A percentile compares a stretch with the other conserved stretches of the same genome.
phyloP scores from a whole-genome alignment of 2,888 invertebrate genomes.

The Troides aeacus region DNA sequence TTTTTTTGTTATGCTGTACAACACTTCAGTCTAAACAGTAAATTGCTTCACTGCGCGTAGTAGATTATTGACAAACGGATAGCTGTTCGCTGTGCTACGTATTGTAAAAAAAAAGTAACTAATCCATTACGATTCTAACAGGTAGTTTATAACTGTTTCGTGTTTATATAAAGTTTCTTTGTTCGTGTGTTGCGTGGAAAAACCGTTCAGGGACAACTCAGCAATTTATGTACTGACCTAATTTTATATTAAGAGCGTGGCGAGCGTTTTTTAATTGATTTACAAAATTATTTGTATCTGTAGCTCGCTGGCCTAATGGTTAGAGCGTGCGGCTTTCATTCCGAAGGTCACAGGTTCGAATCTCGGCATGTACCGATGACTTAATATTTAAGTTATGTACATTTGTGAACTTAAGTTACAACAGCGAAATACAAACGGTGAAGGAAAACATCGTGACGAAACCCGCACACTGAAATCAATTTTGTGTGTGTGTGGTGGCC shows the following conservation, averaged over 20 bases:
- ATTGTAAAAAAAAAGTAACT: constrained; percentile 18
- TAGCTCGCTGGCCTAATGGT: no score
- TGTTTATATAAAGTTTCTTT: background rate
- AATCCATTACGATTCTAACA: background rate
- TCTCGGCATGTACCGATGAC: no score
- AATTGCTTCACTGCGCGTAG: constrained; percentile 57
- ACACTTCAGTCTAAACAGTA: constrained; percentile 42
- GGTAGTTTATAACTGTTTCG: background rate
- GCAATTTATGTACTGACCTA: background rate
- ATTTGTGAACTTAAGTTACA: no score
- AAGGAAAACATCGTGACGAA: no score
- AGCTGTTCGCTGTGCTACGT: constrained; percentile 34
- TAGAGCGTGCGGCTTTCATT: no score
- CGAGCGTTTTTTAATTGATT: background rate
- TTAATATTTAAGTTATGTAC: no score
- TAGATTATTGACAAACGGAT: constrained; percentile 47
- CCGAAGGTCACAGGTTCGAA: no score
- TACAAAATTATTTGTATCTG: background rate
- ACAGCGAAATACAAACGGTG: no score
- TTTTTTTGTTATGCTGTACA: background rate
- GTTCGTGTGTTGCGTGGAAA: background rate
- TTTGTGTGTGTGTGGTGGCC: no score
- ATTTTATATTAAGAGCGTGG: background rate
- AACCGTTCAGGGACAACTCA: background rate
- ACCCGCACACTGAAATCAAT: no score